phyloP scores from a whole-genome alignment of 2,888 invertebrate genomes.

The Nowickia ferox region DNA sequence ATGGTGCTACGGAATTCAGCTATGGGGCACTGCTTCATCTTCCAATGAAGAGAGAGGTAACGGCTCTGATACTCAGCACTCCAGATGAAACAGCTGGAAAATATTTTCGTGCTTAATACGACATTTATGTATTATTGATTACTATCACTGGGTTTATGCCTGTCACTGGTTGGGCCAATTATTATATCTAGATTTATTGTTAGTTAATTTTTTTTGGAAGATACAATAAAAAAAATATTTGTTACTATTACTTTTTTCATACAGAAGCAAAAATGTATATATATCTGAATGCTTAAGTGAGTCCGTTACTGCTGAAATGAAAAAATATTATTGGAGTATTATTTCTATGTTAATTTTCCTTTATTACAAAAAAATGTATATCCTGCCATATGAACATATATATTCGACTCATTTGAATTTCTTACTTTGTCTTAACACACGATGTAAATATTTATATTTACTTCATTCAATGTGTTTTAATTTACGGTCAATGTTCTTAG shows the following conservation, averaged over 20 bases:
- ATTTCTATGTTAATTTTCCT: constrained; percentile 5
- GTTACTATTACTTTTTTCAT: not conserved
- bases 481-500: constrained; percentile 63
- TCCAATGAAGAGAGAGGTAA: too few species aligned
- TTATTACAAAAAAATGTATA: not conserved
- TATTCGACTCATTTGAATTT: not conserved
- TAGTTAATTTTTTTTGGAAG: too few species aligned
- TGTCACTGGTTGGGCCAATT: too few species aligned
- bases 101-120: too few species aligned
- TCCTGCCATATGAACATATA: not conserved
- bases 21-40: too few species aligned
- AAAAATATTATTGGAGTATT: not conserved
- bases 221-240: too few species aligned
- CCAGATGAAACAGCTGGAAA: too few species aligned
- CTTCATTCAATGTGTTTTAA: constrained; percentile 12
- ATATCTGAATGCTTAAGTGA: not conserved
- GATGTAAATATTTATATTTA: not conserved
- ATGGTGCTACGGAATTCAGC: too few species aligned
- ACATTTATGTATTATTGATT: too few species aligned
- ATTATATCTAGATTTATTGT: too few species aligned
- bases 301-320: not conserved
- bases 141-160: too few species aligned
- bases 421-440: not conserved
- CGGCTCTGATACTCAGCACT: too few species aligned
- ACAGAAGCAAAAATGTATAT: not conserved